Evolutionary conservation across 2,888 invertebrate genomes (phyloP).

Genomic region (Torymus tubicola): DNA sequence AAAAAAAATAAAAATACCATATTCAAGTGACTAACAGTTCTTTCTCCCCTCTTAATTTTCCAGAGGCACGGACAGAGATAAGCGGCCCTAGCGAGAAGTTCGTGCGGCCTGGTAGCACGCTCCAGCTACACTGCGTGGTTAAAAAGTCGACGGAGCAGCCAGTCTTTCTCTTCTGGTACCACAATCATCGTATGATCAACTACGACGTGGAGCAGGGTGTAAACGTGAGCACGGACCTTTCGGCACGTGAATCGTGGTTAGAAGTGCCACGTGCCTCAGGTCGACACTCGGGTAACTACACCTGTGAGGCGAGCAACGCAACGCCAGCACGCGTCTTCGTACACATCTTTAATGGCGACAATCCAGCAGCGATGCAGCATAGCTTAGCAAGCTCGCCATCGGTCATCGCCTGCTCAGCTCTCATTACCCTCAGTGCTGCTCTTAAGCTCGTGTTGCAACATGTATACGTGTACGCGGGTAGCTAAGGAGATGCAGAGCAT

Average conservation of each 20-base stretch:
- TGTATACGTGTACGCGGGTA: constrained; percentile 54
- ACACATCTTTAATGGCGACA: constrained; percentile 92
- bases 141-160: constrained; percentile 91
- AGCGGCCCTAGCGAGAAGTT: constrained; percentile 91
- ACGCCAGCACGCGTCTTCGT: constrained; percentile 91
- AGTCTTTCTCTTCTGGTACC: constrained; percentile 87
- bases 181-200: constrained; percentile 94
- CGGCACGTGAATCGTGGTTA: constrained; percentile 84
- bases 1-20: too few relatives aligned
- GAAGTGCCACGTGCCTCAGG: constrained; percentile 80
- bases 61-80: constrained; percentile 92
- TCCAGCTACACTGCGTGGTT: constrained; percentile 87
- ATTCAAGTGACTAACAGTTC: background rate
- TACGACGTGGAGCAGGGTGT: constrained; percentile 91
- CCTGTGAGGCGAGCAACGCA: constrained; percentile 92
- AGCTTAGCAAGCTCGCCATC: constrained; percentile 77
- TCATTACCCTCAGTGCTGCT: constrained; percentile 67
- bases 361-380: constrained; percentile 89
- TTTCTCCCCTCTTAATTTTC: background rate
- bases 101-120: constrained; percentile 90
- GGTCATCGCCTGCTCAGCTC: constrained; percentile 66
- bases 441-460: constrained; percentile 64
- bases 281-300: constrained; percentile 91
- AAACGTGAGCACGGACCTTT: constrained; percentile 89
- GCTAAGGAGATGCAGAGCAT: constrained; percentile 35